Percentiles rank a stretch among this genome's conserved stretches.
phyloP scores from a whole-genome alignment of 2,888 invertebrate species.

The Tiphia femorata region DNA sequence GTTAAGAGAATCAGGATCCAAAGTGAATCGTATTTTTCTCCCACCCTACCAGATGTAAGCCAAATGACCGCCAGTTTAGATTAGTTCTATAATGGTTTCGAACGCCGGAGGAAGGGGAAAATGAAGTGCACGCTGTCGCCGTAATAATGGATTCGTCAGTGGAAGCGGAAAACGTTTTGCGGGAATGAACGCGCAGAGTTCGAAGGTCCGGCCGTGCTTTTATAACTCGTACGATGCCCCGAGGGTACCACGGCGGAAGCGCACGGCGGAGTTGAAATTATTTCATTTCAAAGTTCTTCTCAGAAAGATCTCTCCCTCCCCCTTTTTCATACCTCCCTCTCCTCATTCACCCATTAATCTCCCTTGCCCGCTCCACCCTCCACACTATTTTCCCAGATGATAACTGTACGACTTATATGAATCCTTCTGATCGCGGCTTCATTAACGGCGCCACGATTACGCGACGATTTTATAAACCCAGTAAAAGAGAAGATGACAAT shows the following conservation, averaged over 20 bases:
- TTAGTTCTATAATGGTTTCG: too few species aligned
- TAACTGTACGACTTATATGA: slow-evolving; percentile 25
- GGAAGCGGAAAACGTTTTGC: slow-evolving; percentile 11
- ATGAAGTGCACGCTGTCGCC: too few species aligned
- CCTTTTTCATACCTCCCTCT: background rate
- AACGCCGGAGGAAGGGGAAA: too few species aligned
- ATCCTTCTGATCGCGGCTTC: too few species aligned
- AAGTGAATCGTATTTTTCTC: too few species aligned
- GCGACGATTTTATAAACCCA: too few species aligned
- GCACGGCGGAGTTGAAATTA: slow-evolving; percentile 48
- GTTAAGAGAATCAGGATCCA: too few species aligned
- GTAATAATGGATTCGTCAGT: slow-evolving; percentile 4
- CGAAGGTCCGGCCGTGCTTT: slow-evolving; percentile 13
- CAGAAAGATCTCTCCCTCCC: slow-evolving; percentile 28
- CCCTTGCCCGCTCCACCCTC: background rate
- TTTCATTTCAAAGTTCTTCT: slow-evolving; percentile 48
- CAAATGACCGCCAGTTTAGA: too few species aligned
- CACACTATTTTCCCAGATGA: slow-evolving; percentile 8
- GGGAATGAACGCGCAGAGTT: slow-evolving; percentile 23
- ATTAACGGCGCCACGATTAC: too few species aligned
- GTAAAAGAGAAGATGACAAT: too few species aligned
- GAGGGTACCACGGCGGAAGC: background rate
- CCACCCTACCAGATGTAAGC: too few species aligned
- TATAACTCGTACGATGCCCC: slow-evolving; percentile 20
- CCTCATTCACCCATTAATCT: background rate